Percentiles rank a stretch among this genome's conserved stretches.
Evolutionary conservation across 2,888 invertebrate genomes (phyloP).

Genomic region (Nemotelus pantherinus): DNA sequence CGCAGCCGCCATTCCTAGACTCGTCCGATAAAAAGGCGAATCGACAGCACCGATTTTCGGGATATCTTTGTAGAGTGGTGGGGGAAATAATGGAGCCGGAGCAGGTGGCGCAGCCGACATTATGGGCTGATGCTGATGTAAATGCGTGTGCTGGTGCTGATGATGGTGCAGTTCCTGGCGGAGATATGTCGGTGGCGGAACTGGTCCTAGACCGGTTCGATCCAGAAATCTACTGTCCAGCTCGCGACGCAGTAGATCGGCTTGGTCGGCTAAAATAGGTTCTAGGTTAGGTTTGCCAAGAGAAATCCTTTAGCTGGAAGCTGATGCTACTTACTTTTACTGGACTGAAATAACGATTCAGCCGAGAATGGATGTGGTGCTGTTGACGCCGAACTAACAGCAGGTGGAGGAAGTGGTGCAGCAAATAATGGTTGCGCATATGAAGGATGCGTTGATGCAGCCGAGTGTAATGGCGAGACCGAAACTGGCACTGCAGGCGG

Average conservation of each 20-base stretch:
- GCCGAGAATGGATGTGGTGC: slow-evolving; percentile 89
- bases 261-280: slow-evolving; percentile 70
- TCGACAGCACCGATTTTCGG: slow-evolving; percentile 83
- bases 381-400: slow-evolving; percentile 63
- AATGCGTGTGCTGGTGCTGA: slow-evolving; percentile 91
- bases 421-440: slow-evolving; percentile 76
- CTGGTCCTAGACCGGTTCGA: slow-evolving; percentile 75
- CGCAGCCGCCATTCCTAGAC: slow-evolving; percentile 73
- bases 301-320: not conserved
- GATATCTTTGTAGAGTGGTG: slow-evolving; percentile 87
- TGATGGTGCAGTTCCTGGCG: slow-evolving; percentile 92
- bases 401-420: slow-evolving; percentile 69
- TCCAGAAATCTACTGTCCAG: slow-evolving; percentile 90
- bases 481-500: slow-evolving; percentile 61
- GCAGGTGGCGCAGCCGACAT: slow-evolving; percentile 71
- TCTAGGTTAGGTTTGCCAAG: not conserved
- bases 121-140: slow-evolving; percentile 85
- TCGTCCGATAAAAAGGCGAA: slow-evolving; percentile 80
- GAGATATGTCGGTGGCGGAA: slow-evolving; percentile 69
- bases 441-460: slow-evolving; percentile 63
- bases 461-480: slow-evolving; percentile 60
- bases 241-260: slow-evolving; percentile 87
- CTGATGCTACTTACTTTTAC: slow-evolving; percentile 68
- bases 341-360: slow-evolving; percentile 86
- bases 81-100: slow-evolving; percentile 67